Conservation (phyloP, 2,888 invertebrate genomes). For the Meiosimyza decipiens region DNA sequence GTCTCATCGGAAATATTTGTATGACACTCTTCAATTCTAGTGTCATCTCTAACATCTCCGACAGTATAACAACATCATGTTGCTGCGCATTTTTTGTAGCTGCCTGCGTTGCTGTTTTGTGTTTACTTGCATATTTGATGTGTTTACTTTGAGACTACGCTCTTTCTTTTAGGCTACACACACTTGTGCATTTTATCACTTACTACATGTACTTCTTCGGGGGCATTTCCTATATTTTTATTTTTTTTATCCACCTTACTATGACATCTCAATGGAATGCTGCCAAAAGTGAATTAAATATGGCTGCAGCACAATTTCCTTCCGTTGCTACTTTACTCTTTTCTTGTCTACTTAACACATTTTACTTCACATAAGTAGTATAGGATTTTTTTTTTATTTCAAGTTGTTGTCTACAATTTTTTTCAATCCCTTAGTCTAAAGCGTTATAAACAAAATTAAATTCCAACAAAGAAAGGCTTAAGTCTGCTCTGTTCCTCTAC, state of each 20-base stretch:
- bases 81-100: too few relatives aligned
- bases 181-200: neutral
- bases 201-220: neutral
- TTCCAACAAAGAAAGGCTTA: constrained; percentile 4
- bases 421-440: neutral
- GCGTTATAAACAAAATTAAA: constrained; percentile 25
- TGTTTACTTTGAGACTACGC: constrained; percentile 1
- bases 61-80: too few relatives aligned
- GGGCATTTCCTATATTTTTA: neutral
- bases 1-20: too few relatives aligned
- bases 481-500: neutral
- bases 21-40: too few relatives aligned
- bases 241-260: constrained; percentile 4
- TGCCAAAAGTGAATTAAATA: constrained; percentile 34
- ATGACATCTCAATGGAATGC: constrained; percentile 26
- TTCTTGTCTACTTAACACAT: neutral
- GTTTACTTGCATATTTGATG: constrained; percentile 1
- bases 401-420: constrained; percentile 9
- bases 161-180: neutral
- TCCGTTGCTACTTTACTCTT: neutral
- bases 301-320: constrained; percentile 16
- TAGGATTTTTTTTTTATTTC: neutral
- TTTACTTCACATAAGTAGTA: neutral
- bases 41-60: too few relatives aligned
- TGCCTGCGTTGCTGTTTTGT: too few relatives aligned